These are phyloP conservation scores for Asbolus verrucosus DNA, from an alignment of 1,140 invertebrate species.

Conservation along the genomic window DNA sequence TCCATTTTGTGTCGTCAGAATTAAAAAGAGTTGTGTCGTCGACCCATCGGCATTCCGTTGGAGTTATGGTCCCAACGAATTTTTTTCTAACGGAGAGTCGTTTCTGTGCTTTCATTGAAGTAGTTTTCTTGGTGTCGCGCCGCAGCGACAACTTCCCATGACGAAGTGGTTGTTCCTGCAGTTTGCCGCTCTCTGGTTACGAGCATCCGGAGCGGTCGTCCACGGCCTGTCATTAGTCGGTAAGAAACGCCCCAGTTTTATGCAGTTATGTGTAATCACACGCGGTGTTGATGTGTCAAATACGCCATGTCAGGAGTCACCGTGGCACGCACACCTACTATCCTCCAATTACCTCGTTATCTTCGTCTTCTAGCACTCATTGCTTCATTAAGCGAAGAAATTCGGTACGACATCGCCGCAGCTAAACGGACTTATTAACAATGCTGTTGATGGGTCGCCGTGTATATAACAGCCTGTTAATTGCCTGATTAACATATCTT, in stretches of 20 bases:
- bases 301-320: conserved; percentile 49
- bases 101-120: too few relatives aligned
- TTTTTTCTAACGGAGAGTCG: too few relatives aligned
- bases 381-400: conserved; percentile 12
- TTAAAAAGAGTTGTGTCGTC: too few relatives aligned
- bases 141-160: too few relatives aligned
- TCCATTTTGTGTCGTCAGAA: too few relatives aligned
- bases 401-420: not conserved
- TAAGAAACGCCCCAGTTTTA: conserved; percentile 57
- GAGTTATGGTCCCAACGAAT: too few relatives aligned
- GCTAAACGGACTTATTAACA: not conserved
- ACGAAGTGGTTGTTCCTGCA: too few relatives aligned
- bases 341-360: conserved; percentile 46
- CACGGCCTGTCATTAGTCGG: conserved; percentile 53
- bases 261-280: conserved; percentile 56
- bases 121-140: too few relatives aligned
- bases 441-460: too few relatives aligned
- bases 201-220: conserved; percentile 38
- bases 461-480: too few relatives aligned
- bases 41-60: too few relatives aligned
- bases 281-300: conserved; percentile 56
- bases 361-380: conserved; percentile 12
- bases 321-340: conserved; percentile 44
- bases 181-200: conserved; percentile 33
- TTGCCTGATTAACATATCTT: too few relatives aligned